phyloP scores from a whole-genome alignment of 2,888 invertebrate genomes.

The Agapetus fuscipes region DNA sequence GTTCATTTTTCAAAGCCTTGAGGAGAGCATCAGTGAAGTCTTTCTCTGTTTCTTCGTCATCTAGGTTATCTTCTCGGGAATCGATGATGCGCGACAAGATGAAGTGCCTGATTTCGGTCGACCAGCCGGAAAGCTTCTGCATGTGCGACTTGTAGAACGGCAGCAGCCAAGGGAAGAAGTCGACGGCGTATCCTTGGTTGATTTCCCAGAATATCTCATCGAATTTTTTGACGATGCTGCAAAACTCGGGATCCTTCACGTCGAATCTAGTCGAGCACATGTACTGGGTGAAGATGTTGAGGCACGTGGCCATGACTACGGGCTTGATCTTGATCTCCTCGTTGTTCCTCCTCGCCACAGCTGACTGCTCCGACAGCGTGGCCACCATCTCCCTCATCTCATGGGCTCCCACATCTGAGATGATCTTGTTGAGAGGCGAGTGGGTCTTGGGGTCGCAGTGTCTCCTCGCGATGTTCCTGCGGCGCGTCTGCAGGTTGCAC shows the following conservation, averaged over 20 bases:
- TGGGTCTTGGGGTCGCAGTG: conserved; percentile 74
- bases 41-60: conserved; percentile 50
- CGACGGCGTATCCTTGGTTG: conserved; percentile 79
- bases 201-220: conserved; percentile 89
- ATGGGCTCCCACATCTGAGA: conserved; percentile 59
- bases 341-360: conserved; percentile 28
- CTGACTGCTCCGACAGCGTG: conserved; percentile 40
- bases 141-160: conserved; percentile 64
- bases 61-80: conserved; percentile 44
- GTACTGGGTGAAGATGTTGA: conserved; percentile 78
- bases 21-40: conserved; percentile 76
- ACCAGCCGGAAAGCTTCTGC: conserved; percentile 58
- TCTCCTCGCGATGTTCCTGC: conserved; percentile 66
- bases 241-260: conserved; percentile 58
- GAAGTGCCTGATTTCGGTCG: conserved; percentile 59
- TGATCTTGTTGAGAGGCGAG: conserved; percentile 59
- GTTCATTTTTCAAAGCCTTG: conserved; percentile 50
- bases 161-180: conserved; percentile 73
- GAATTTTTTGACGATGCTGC: conserved; percentile 58
- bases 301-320: conserved; percentile 59
- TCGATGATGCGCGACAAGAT: conserved; percentile 63
- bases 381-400: conserved; percentile 55
- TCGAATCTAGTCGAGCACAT: conserved; percentile 77
- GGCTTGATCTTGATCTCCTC: conserved; percentile 55
- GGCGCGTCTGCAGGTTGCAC: conserved; percentile 70